Evolutionary conservation across 2,113 vertebrate genomes (phyloP).

Genomic region (Equus quagga): DNA sequence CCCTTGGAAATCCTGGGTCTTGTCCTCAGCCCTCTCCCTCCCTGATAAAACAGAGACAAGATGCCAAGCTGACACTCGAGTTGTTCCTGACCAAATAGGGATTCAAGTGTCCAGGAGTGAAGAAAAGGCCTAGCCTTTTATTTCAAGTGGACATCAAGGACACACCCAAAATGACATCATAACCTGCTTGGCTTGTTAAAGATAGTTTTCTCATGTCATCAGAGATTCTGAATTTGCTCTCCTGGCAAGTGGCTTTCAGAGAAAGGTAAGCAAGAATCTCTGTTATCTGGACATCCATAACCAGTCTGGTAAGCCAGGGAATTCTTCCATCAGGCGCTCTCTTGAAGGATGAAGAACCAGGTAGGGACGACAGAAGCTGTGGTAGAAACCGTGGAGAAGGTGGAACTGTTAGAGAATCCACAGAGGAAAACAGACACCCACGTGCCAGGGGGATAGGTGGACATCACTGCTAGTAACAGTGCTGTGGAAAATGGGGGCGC

Average conservation of each 20-base stretch:
- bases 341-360: not conserved
- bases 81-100: not conserved
- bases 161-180: not conserved
- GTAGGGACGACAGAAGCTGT: not conserved
- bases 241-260: not conserved
- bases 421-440: not conserved
- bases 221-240: not conserved
- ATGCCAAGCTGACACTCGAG: not conserved
- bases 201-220: not conserved
- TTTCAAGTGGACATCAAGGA: not conserved
- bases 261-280: not conserved
- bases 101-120: not conserved
- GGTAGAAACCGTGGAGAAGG: not conserved
- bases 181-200: slow-evolving; percentile 3
- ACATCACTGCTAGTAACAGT: not conserved
- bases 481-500: not conserved
- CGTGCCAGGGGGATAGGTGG: no score
- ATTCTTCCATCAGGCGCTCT: not conserved
- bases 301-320: not conserved
- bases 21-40: not conserved
- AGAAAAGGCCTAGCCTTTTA: not conserved
- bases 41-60: not conserved
- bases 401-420: not conserved
- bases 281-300: not conserved
- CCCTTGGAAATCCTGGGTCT: not conserved